Base-by-base conservation (phyloP, 2,797 vertebrate genomes). In the Leptoclinus maculatus region DNA sequence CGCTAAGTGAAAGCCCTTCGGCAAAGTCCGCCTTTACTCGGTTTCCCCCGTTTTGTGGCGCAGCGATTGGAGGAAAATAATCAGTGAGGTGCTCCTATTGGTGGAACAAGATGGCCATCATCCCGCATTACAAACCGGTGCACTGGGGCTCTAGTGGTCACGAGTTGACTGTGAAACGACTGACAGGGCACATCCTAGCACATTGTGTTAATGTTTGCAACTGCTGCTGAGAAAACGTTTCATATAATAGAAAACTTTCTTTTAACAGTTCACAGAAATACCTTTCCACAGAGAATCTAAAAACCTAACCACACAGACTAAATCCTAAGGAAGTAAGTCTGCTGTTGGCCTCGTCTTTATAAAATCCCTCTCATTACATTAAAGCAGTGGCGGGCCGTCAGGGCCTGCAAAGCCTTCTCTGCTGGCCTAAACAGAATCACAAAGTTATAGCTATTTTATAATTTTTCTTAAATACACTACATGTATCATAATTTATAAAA, bases 1-100 rank as follows among this genome's bases (percentile, higher is more conserved):
- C 19, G 6, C 11, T 1, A 13, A 53, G 72, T 25, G 25, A 43
- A 8, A 10, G 19, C 7, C 1, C 11, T 53, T 91, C 85, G 84
- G 58, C 16, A 58, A 64, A 66, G 12, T 83, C 72, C 84, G 92
- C 0, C 0, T 17, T 29, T 10, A 49, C 54, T 92, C 82, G 82
- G 17, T 2, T 73, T 14, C 38, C 16, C 25, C 54, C 68, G 77
- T 25, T 13, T 8, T 12, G 39, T 1, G 3, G 2, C 56, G 57
- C 65, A 0, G 12, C 60, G 83, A 90, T 93, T 92, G 92, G 94
- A 54, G 29, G 66, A 27, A 27, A 11, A 2, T 17, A 19, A n/a
- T 38, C 16, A 23, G 13, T 0, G 0, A 0, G 2, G 3, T 1
- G 58, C 2, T 73, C 16, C 80, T 27, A 91, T 92, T 93, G 89